Conservation (phyloP, 2,888 invertebrate species). For the Periphyllus acericola region DNA sequence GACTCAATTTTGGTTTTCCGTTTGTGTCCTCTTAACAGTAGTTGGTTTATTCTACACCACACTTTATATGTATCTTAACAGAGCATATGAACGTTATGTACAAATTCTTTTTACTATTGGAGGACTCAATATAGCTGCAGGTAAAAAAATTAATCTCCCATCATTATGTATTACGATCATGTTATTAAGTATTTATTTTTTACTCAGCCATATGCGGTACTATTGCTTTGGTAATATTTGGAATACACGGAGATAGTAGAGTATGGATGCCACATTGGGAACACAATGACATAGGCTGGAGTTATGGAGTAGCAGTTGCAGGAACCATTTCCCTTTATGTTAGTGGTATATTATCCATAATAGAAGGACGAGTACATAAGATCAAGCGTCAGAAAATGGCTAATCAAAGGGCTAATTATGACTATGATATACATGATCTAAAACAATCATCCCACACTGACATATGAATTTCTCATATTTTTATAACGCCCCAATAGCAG, state of each 20-base stretch:
- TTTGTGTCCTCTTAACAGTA: constrained; percentile 84
- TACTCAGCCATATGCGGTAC: constrained; percentile 78
- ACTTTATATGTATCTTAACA: constrained; percentile 78
- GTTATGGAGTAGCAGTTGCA: constrained; percentile 85
- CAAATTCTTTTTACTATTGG: constrained; percentile 80
- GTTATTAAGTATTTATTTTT: constrained; percentile 63
- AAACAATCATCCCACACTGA: constrained; percentile 77
- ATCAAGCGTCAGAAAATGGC: constrained; percentile 76
- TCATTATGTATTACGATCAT: not conserved
- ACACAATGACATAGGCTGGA: constrained; percentile 94
- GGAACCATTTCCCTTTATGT: constrained; percentile 81
- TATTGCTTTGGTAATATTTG: constrained; percentile 87
- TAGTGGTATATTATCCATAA: constrained; percentile 81
- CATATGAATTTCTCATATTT: constrained; percentile 70
- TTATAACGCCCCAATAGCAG: not conserved
- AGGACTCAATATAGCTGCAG: constrained; percentile 77
- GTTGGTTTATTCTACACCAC: constrained; percentile 75
- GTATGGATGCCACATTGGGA: constrained; percentile 98
- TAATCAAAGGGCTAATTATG: constrained; percentile 69
- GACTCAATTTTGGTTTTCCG: constrained; percentile 92
- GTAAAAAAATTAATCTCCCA: constrained; percentile 66
- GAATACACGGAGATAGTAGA: constrained; percentile 87
- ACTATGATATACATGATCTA: constrained; percentile 76
- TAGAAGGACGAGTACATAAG: constrained; percentile 83
- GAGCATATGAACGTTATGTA: constrained; percentile 81